Evolutionary conservation across 2,113 vertebrate genomes (phyloP).

Genomic region (Nestor notabilis): DNA sequence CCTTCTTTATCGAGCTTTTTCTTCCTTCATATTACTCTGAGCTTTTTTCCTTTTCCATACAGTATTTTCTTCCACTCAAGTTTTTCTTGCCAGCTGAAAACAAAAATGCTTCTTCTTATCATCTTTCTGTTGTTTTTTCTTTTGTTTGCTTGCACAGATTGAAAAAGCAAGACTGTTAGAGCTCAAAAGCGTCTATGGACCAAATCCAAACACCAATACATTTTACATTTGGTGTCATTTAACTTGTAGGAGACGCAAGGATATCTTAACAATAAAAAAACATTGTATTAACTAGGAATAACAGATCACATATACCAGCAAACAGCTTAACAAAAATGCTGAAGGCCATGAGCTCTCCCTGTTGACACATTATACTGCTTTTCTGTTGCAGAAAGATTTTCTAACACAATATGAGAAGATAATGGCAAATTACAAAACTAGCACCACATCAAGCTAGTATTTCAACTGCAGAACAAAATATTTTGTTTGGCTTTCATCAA

Average conservation of each 20-base stretch:
- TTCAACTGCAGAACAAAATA: background rate
- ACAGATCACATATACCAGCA: background rate
- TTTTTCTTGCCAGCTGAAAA: background rate
- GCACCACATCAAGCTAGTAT: background rate
- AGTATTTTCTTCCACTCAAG: background rate
- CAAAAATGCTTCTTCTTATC: background rate
- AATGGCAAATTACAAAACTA: background rate
- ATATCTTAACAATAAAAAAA: background rate
- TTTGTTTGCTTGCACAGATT: background rate
- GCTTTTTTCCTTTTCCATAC: background rate
- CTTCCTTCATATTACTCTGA: background rate
- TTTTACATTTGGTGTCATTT: background rate
- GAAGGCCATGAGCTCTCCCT: background rate
- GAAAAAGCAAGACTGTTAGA: background rate
- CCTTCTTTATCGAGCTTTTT: background rate
- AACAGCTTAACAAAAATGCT: background rate
- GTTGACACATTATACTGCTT: background rate
- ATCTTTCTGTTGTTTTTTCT: background rate
- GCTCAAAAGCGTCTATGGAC: background rate
- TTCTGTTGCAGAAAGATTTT: background rate
- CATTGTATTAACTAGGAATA: background rate
- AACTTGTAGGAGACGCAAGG: background rate
- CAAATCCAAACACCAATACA: background rate
- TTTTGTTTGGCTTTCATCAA: constrained; percentile 20
- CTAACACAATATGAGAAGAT: background rate